Evolutionary conservation across 2,113 vertebrate species (phyloP), one percentile per base, ranked within the genome.

Genomic region (Riparia riparia): DNA sequence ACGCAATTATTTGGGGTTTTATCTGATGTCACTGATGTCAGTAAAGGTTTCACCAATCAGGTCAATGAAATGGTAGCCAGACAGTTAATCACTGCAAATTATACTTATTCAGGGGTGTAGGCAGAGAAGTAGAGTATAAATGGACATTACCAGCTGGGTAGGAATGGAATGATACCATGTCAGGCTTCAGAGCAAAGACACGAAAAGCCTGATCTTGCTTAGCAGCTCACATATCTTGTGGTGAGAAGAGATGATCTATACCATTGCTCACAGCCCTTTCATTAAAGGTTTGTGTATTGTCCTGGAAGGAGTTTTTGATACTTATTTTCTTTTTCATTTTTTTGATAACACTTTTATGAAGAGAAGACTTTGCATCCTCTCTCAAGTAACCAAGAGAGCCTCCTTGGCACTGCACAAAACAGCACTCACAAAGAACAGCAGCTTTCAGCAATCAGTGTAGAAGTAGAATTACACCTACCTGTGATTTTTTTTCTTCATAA

Each of bases 81-180:
- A 1, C 28, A 90, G 20, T 79, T 82, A 57, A 86, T 72, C n/a
- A 50, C 7, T 37, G 18, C 3, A 93, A 76, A 37, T 64, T 53
- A 34, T 21, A 37, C 1, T 4, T 64, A 17, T 65, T 51, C 34
- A 74, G 26, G 9, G 6, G 4, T 22, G 21, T 19, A 28, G 14
- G 3, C 12, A 44, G 12, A 86, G 57, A 17, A 15, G 26, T 12
- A 82, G 22, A 61, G 31, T 12, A 53, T 10, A 45, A 78, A 74
- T 32, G 3, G 26, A 4, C 26, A 16, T 45, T 79, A 56, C 39
- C 53, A 56, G 16, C 32, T 50, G 20, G 22, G 22, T 11, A 50
- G 44, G 17, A 74, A 51, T 32, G 14, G 9, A 50, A 16, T 22
- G 17, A 51, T 25, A 56, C 4, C 17, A 69, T 0, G 0, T 56